Percentiles rank a stretch among this genome's conserved stretches.
phyloP scores from a whole-genome alignment of 2,113 vertebrate genomes.

The Andinoacara biseriatus region DNA sequence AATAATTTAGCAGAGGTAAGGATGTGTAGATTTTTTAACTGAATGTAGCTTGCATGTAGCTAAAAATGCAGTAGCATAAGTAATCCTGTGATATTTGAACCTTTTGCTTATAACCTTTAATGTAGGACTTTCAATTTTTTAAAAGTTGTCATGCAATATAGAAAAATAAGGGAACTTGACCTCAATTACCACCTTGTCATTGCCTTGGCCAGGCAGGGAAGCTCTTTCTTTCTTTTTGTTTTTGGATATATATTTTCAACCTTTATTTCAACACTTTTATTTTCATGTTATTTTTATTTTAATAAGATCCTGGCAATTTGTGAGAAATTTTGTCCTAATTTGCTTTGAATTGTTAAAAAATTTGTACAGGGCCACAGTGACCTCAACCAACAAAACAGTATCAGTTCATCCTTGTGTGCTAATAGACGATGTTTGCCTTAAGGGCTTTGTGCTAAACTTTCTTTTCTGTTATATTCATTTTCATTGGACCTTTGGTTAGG shows the following conservation, averaged over 20 bases:
- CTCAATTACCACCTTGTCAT: background rate
- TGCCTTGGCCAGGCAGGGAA: background rate
- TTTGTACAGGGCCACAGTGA: background rate
- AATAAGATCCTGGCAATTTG: background rate
- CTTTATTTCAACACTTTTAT: background rate
- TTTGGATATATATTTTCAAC: background rate
- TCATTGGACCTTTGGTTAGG: background rate
- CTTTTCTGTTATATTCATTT: background rate
- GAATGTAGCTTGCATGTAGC: background rate
- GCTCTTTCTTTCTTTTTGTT: background rate
- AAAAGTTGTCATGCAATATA: background rate
- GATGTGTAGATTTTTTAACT: background rate
- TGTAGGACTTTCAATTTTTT: background rate
- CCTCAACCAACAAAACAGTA: background rate
- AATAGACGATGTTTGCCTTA: rapidly evolving
- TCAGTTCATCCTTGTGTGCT: background rate
- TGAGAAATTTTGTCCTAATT: background rate
- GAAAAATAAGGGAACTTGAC: background rate
- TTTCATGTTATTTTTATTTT: background rate
- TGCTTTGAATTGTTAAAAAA: background rate
- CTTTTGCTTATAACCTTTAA: background rate
- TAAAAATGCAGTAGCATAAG: background rate
- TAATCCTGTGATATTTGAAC: background rate
- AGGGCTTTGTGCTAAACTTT: background rate
- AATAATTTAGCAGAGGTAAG: background rate